Conservation (phyloP, 35 echinoderm and acorn worm species). For the Ophioderma brevispina region DNA sequence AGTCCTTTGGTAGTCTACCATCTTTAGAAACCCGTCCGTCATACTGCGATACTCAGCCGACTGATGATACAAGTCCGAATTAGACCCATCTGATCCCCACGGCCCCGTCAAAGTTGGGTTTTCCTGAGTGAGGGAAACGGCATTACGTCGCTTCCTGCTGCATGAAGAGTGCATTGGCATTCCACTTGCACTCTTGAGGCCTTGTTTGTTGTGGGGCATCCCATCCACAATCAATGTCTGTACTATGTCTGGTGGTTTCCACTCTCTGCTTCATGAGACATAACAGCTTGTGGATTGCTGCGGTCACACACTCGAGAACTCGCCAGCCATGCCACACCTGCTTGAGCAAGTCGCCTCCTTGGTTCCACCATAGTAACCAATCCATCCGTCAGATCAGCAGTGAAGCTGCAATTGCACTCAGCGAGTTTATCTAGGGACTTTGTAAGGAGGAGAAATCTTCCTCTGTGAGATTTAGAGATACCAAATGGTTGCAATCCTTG, state of each 20-base stretch:
- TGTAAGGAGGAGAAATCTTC: background rate
- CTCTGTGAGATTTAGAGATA: constrained; percentile 1
- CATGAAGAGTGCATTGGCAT: background rate
- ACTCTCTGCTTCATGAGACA: background rate
- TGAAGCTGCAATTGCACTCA: background rate
- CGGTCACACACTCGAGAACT: background rate
- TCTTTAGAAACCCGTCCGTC: background rate
- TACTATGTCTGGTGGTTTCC: background rate
- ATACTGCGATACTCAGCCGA: background rate
- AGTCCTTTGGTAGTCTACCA: background rate
- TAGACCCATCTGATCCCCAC: background rate
- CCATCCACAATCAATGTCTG: background rate
- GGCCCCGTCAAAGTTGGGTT: background rate
- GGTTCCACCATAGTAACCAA: background rate
- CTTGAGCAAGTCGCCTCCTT: background rate
- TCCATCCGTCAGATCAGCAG: background rate
- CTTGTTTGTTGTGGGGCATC: background rate
- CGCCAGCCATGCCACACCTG: constrained; percentile 20
- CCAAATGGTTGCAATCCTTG: constrained; percentile 7
- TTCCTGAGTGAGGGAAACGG: background rate
- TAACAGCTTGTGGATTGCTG: too few species aligned
- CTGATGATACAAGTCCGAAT: background rate
- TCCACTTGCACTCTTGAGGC: background rate
- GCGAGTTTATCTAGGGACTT: background rate
- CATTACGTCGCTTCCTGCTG: background rate